Evolutionary conservation across 1,140 invertebrate species (phyloP).

Genomic region (Lucilia cuprina): DNA sequence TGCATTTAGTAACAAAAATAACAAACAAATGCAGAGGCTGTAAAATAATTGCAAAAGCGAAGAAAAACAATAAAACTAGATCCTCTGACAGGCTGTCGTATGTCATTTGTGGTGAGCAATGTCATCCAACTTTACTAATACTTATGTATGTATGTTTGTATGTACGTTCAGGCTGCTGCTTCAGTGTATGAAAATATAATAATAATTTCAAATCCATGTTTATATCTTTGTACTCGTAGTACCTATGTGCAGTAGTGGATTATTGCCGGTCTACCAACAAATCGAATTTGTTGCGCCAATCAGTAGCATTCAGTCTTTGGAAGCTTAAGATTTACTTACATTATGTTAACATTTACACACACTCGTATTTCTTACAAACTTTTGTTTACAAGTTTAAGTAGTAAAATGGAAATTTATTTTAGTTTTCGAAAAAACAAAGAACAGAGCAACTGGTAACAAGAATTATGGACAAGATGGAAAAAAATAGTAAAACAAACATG

Average conservation of each 20-base stretch:
- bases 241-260: constrained; percentile 11
- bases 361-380: neutral
- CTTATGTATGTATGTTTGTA: neutral
- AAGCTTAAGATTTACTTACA: neutral
- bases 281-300: constrained; percentile 33
- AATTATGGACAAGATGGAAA: neutral
- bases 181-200: neutral
- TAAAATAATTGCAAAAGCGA: constrained; percentile 29
- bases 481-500: neutral
- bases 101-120: constrained; percentile 29
- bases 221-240: neutral
- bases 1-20: neutral
- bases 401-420: neutral
- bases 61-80: constrained; percentile 28
- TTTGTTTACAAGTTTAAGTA: neutral
- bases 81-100: constrained; percentile 31
- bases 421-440: neutral
- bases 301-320: constrained; percentile 23
- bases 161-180: neutral
- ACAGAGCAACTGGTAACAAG: neutral
- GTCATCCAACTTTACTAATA: constrained; percentile 27
- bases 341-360: neutral
- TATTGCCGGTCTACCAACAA: constrained; percentile 30
- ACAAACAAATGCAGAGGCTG: constrained; percentile 25
- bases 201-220: neutral